Conservation (phyloP, 2,888 invertebrate species). For the Sarcophaga rosellei region DNA sequence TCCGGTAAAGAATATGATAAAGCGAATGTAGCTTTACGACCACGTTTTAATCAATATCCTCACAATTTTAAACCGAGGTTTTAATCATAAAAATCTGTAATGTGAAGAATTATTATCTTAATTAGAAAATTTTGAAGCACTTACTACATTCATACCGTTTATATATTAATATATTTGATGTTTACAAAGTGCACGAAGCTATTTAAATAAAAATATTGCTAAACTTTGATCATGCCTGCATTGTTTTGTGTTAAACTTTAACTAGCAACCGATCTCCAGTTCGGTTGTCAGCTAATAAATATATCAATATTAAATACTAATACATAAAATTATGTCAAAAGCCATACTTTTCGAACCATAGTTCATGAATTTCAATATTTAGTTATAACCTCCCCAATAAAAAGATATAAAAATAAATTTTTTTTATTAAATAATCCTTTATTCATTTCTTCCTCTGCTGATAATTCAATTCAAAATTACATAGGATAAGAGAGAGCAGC, state of each 20-base stretch:
- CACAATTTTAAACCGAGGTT: conserved; percentile 78
- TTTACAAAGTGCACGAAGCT: conserved; percentile 45
- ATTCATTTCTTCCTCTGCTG: no score
- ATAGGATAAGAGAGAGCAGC: no score
- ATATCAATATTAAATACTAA: no score
- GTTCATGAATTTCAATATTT: no score
- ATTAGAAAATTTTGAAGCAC: conserved; percentile 26
- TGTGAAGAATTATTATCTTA: background rate
- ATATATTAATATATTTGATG: conserved; percentile 30
- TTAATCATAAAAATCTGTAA: conserved; percentile 66
- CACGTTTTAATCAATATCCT: conserved; percentile 79
- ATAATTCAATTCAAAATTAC: no score
- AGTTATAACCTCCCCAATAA: no score
- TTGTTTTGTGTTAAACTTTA: background rate
- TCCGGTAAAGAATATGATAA: conserved; percentile 78
- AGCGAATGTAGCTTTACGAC: conserved; percentile 77
- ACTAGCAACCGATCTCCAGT: no score
- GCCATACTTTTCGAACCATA: no score
- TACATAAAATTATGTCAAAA: no score
- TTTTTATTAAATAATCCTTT: no score
- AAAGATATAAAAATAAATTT: no score
- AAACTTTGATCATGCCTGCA: background rate
- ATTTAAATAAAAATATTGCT: conserved; percentile 18
- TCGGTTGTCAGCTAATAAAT: no score
- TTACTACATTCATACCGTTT: background rate